A percentile compares a stretch with the other conserved stretches of the same genome.
phyloP scores from a whole-genome alignment of 1,140 invertebrate species.

The Drosophila equinoxialis region DNA sequence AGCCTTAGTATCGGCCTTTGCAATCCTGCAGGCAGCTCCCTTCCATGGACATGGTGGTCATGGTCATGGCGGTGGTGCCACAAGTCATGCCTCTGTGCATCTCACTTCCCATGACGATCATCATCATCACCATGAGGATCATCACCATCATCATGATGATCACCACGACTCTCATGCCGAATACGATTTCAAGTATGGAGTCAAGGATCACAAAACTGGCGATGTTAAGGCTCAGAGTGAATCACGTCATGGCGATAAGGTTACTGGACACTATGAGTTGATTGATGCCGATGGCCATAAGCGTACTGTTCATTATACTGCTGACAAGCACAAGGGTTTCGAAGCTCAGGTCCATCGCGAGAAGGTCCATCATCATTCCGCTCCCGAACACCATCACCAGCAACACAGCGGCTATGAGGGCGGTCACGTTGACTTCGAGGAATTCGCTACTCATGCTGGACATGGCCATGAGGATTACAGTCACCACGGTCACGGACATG shows the following conservation, averaged over 20 bases:
- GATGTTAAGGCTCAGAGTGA: constrained; percentile 70
- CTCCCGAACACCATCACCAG: constrained; percentile 68
- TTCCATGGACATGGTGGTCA: constrained; percentile 55
- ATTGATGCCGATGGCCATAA: constrained; percentile 83
- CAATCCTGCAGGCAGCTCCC: constrained; percentile 49
- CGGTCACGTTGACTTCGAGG: constrained; percentile 62
- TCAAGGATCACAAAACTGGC: constrained; percentile 75
- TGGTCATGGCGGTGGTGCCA: constrained; percentile 59
- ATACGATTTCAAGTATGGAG: constrained; percentile 72
- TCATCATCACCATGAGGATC: constrained; percentile 36
- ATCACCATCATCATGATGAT: constrained; percentile 42
- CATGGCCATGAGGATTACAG: constrained; percentile 47
- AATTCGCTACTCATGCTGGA: constrained; percentile 45
- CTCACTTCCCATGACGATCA: constrained; percentile 63
- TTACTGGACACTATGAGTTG: constrained; percentile 81
- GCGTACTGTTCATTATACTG: constrained; percentile 82
- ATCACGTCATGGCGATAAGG: constrained; percentile 69
- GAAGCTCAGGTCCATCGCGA: constrained; percentile 82
- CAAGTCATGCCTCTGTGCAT: constrained; percentile 72
- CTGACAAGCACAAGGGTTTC: constrained; percentile 82
- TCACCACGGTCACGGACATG: constrained; percentile 40
- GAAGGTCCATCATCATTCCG: constrained; percentile 76
- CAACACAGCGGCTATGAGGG: constrained; percentile 66
- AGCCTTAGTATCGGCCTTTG: constrained; percentile 52
- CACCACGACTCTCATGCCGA: constrained; percentile 70